A percentile compares a stretch with the other conserved stretches of the same genome.
Evolutionary conservation across 2,888 invertebrate species (phyloP).

Genomic region (Xylota segnis): DNA sequence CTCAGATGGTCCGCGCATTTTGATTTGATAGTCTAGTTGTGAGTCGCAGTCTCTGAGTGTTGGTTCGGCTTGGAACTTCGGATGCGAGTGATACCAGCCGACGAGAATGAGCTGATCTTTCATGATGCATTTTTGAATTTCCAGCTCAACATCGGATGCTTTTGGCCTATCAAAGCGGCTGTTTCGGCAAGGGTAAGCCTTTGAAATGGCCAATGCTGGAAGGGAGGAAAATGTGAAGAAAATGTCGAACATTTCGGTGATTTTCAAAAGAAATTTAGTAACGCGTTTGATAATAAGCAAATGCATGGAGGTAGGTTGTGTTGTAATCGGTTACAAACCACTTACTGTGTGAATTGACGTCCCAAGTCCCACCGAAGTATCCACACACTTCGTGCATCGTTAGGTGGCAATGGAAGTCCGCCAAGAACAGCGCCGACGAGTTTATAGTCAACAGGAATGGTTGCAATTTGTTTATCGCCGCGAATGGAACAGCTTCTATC

Average conservation of each 20-base stretch:
- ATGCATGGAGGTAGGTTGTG: background rate
- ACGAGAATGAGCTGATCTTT: constrained; percentile 92
- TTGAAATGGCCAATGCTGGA: constrained; percentile 93
- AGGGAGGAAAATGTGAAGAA: background rate
- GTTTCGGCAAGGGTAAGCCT: constrained; percentile 94
- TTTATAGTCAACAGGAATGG: constrained; percentile 95
- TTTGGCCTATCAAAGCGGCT: constrained; percentile 92
- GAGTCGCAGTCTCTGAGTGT: constrained; percentile 95
- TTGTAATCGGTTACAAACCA: constrained; percentile 78
- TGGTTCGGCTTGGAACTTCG: constrained; percentile 94
- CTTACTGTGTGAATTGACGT: constrained; percentile 96
- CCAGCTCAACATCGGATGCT: constrained; percentile 90
- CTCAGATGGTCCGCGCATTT: constrained; percentile 96
- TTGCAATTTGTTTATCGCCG: constrained; percentile 94
- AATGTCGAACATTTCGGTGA: too few relatives aligned
- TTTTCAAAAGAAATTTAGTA: too few relatives aligned
- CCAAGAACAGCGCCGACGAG: constrained; percentile 93
- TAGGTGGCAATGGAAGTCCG: constrained; percentile 97
- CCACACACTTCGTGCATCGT: constrained; percentile 97
- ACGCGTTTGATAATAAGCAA: too few relatives aligned
- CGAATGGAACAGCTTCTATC: constrained; percentile 95
- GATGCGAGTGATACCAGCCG: constrained; percentile 99
- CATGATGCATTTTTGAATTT: constrained; percentile 93
- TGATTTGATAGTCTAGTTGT: constrained; percentile 97
- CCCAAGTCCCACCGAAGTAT: constrained; percentile 98